Evolutionary conservation across 2,888 invertebrate species (phyloP), one percentile per base, ranked within the genome.

Genomic region (Bombylius major): DNA sequence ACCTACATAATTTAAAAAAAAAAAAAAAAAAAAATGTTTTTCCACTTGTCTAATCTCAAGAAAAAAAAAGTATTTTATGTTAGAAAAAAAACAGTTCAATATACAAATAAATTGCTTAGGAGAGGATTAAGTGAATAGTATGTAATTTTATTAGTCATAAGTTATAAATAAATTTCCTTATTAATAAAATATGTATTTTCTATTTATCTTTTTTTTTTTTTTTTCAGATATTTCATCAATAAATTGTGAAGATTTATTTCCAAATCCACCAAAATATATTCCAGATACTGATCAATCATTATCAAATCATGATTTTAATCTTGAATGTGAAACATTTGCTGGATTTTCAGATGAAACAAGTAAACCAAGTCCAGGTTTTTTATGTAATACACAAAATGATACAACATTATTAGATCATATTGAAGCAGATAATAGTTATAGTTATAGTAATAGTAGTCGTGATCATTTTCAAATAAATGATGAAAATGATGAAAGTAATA

Each of bases 211-310:
- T 23, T 23, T 23, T 23, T 23, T 23, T 23, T 1, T 23, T 23
- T 39, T 60, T 62, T 55, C 51, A 62, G 63, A 60, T 48, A 58
- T 63, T 36, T 61, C 63, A 31, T 56, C 62, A 2, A 56, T 62
- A 12, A 59, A 61, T 33, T 62, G 63, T 50, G 62, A 61, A 6
- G 64, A 64, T 53, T 54, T 64, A 31, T 64, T 64, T 56, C 64
- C 64, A 48, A 63, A 63, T 59, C 63, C 63, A 51, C 64, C 64
- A 46, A 60, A 59, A 51, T 56, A 57, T 50, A 56, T 62, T 49
- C 23, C 33, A 36, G 23, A 56, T 13, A 46, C 32, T 23, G 58
- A 60, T 5, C 48, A 50, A 33, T 42, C 44, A 32, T 31, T 50
- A 13, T 46, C 51, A 47, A 45, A 42, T 12, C 33, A 50, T 33